phyloP scores from a whole-genome alignment of 2,888 invertebrate genomes.

The Temnothorax unifasciatus region DNA sequence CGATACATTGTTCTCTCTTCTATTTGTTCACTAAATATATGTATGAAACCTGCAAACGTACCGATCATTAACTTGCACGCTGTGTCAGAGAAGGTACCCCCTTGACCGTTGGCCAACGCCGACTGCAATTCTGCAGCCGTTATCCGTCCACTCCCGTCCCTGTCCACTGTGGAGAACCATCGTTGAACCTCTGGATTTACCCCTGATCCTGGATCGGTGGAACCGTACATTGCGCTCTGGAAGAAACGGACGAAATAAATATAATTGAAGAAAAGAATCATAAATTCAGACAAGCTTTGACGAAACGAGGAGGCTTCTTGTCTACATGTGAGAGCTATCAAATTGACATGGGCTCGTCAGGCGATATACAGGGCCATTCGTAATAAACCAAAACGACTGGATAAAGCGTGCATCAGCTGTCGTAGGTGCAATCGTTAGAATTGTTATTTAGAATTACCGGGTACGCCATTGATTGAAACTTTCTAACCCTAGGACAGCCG shows the following conservation, averaged over 20 bases:
- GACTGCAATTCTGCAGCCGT: conserved; percentile 92
- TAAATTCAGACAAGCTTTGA: not conserved
- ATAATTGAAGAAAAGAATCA: not conserved
- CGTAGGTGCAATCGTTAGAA: not conserved
- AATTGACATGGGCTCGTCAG: not conserved
- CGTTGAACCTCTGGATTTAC: conserved; percentile 92
- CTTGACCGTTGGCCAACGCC: conserved; percentile 95
- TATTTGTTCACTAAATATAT: not conserved
- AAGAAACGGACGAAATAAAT: conserved; percentile 21
- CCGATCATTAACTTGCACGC: conserved; percentile 96
- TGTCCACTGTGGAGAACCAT: conserved; percentile 95
- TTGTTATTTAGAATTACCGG: conserved; percentile 63
- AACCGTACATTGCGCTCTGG: conserved; percentile 73
- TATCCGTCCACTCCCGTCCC: conserved; percentile 94
- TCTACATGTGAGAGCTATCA: not conserved
- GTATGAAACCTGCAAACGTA: conserved; percentile 79
- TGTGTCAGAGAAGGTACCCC: conserved; percentile 93
- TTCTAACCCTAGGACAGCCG: not conserved
- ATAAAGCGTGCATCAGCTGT: not conserved
- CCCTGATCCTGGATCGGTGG: conserved; percentile 64
- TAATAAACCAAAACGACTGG: not conserved
- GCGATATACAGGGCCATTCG: not conserved
- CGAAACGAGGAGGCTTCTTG: not conserved
- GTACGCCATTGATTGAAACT: conserved; percentile 64
- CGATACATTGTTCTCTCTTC: not conserved